phyloP scores from a whole-genome alignment of 2,888 invertebrate genomes.

The Plebejus anna region DNA sequence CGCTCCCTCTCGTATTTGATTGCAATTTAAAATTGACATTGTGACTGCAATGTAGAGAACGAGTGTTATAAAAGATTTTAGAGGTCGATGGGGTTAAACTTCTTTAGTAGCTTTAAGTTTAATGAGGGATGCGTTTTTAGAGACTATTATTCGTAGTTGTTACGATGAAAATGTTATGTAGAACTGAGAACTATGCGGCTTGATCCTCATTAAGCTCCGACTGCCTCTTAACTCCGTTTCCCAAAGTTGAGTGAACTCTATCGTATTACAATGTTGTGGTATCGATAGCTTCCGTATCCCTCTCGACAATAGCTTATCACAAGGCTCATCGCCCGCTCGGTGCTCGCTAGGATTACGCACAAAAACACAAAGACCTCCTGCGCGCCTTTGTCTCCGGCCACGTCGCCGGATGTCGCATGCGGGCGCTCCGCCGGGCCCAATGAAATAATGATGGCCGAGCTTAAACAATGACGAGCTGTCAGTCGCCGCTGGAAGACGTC shows the following conservation, averaged over 20 bases:
- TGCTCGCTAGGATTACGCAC: conserved; percentile 26
- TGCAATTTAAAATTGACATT: conserved; percentile 19
- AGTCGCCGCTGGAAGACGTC: conserved; percentile 40
- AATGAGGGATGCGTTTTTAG: background rate
- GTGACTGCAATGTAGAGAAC: background rate
- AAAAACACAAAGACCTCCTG: conserved; percentile 57
- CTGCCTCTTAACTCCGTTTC: background rate
- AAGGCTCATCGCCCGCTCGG: background rate
- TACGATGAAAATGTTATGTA: background rate
- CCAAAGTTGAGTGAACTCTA: background rate
- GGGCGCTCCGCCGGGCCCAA: conserved; percentile 60
- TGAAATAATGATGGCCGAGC: conserved; percentile 65
- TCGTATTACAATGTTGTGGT: conserved; percentile 11
- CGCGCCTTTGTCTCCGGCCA: conserved; percentile 67
- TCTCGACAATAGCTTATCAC: conserved; percentile 18
- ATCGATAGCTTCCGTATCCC: conserved; percentile 20
- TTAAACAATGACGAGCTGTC: conserved; percentile 61
- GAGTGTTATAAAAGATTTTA: background rate
- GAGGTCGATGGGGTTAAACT: background rate
- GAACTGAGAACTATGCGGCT: background rate
- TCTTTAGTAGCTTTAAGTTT: background rate
- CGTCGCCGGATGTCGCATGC: conserved; percentile 70
- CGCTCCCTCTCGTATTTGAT: conserved; percentile 30
- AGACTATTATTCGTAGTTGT: background rate
- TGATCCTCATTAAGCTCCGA: background rate